phyloP scores from a whole-genome alignment of 2,797 vertebrate species.

The Tapirus indicus region DNA sequence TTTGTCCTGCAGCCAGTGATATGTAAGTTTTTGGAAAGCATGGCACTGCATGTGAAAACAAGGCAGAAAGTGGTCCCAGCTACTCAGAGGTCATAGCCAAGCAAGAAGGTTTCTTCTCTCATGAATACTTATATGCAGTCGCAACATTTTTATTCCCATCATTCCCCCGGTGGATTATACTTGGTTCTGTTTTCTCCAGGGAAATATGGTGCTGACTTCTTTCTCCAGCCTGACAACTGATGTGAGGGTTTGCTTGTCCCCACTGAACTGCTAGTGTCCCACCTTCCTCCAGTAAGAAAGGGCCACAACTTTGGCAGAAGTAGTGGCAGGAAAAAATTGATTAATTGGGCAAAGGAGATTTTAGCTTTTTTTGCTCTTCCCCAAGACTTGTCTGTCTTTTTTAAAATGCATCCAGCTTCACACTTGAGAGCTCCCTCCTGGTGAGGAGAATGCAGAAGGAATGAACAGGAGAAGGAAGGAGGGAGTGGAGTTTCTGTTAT shows the following conservation, averaged over 20 bases:
- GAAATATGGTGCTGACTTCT: neutral
- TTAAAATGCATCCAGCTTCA: neutral
- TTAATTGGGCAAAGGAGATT: neutral
- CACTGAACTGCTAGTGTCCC: neutral
- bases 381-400: neutral
- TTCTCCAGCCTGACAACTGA: neutral
- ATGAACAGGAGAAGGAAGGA: neutral
- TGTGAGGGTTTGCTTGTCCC: neutral
- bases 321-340: neutral
- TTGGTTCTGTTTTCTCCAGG: neutral
- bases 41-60: fast-evolving
- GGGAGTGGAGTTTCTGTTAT: neutral
- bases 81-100: neutral
- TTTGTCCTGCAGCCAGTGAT: fast-evolving
- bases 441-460: neutral
- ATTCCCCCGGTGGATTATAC: too few relatives aligned
- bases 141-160: neutral
- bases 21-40: fast-evolving
- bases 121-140: fast-evolving
- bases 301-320: neutral
- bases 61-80: neutral
- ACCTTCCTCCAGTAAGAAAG: neutral
- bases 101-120: neutral
- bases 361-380: neutral
- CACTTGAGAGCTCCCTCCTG: neutral